These are phyloP conservation scores for Callipepla squamata DNA, from an alignment of 2,113 vertebrate species.

Conservation along the genomic window DNA sequence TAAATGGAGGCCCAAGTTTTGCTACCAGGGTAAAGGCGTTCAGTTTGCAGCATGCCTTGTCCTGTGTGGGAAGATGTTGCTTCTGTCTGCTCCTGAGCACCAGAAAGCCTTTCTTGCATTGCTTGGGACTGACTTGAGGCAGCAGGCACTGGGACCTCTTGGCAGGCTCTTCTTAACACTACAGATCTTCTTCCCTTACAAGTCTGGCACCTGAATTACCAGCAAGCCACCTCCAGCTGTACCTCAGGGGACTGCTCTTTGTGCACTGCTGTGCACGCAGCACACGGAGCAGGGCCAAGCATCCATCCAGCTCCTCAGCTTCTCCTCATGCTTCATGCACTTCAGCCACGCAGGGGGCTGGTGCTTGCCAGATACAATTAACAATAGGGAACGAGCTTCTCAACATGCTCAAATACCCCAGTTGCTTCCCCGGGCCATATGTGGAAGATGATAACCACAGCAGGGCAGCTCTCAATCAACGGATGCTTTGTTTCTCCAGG, in stretches of 20 bases:
- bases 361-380: neutral
- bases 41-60: neutral
- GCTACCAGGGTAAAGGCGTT: neutral
- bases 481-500: neutral
- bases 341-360: neutral
- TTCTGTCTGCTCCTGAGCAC: neutral
- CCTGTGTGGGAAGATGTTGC: neutral
- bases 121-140: neutral
- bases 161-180: neutral
- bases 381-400: neutral
- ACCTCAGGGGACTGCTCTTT: neutral
- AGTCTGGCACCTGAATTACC: neutral
- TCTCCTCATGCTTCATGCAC: fast-evolving
- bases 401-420: neutral
- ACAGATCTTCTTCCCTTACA: neutral
- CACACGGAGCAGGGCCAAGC: neutral
- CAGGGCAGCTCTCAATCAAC: neutral
- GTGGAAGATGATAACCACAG: neutral
- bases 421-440: neutral
- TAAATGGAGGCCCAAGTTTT: slow-evolving; percentile 48
- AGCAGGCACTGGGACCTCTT: neutral
- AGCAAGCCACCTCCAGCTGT: neutral
- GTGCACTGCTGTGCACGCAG: neutral
- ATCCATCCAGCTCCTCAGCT: neutral
- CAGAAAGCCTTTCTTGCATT: neutral